These are phyloP conservation scores for Eristalis tenax DNA, from an alignment of 2,888 invertebrate species.

Conservation along the genomic window DNA sequence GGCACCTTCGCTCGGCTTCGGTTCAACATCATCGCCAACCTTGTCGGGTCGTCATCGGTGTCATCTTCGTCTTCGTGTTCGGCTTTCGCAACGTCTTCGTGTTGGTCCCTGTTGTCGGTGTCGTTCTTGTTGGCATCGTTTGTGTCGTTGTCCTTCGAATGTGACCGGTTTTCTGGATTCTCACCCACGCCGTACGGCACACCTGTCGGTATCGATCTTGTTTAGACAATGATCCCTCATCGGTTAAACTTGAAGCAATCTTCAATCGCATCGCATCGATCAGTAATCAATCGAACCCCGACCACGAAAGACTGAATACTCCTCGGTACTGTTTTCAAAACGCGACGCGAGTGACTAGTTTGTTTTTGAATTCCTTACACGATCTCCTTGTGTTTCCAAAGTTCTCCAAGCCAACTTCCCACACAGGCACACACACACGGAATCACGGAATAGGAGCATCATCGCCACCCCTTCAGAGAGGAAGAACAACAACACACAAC, in stretches of 20 bases:
- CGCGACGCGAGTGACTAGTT: conserved; percentile 34
- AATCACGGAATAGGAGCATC: not conserved
- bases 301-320: conserved; percentile 18
- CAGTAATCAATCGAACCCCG: conserved; percentile 55
- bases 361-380: not conserved
- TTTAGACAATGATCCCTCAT: conserved; percentile 26
- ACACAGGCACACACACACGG: not conserved
- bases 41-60: conserved; percentile 32
- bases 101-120: conserved; percentile 9
- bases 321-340: not conserved
- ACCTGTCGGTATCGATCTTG: conserved; percentile 1
- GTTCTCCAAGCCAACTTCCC: not conserved
- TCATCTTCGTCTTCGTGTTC: conserved; percentile 51
- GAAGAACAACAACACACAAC: conserved; percentile 1
- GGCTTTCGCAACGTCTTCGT: not conserved
- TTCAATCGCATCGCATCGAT: conserved; percentile 33
- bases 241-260: conserved; percentile 31
- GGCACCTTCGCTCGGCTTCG: conserved; percentile 58
- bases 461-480: not conserved
- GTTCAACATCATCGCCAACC: conserved; percentile 23
- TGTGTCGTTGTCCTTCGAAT: conserved; percentile 30
- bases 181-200: not conserved
- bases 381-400: not conserved
- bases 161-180: not conserved
- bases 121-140: conserved; percentile 30